Conservation (phyloP, 2,888 invertebrate species). For the Coronaproctus castanopsis region DNA sequence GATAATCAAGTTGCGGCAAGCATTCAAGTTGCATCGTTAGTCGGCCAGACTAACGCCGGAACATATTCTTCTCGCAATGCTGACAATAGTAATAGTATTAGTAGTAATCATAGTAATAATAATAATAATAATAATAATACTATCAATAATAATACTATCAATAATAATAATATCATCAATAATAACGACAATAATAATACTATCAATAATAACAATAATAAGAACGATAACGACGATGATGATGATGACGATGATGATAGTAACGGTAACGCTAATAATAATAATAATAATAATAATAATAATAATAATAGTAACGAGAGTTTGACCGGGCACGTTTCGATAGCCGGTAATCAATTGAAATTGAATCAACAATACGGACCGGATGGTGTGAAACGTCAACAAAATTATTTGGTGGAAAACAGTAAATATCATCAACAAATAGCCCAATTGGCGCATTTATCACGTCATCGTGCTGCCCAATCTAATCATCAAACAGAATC, state of each 20-base stretch:
- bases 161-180: not conserved
- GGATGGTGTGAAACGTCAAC: not conserved
- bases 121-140: not conserved
- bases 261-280: slow-evolving; percentile 5
- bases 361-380: too few relatives aligned
- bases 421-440: slow-evolving; percentile 12
- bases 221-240: slow-evolving; percentile 1
- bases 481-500: slow-evolving; percentile 10
- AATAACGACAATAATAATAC: slow-evolving; percentile 5
- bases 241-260: not conserved
- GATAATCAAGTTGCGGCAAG: not conserved
- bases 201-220: slow-evolving; percentile 8
- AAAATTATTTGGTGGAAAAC: not conserved
- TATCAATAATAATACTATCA: not conserved
- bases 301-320: slow-evolving; percentile 6
- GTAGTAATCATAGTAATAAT: not conserved
- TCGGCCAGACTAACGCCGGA: too few relatives aligned
- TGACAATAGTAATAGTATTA: too few relatives aligned
- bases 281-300: not conserved
- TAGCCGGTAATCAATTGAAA: too few relatives aligned
- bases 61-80: too few relatives aligned
- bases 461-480: slow-evolving; percentile 2
- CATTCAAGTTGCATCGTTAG: too few relatives aligned
- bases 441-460: slow-evolving; percentile 10
- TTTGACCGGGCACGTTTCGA: too few relatives aligned